phyloP scores from a whole-genome alignment of 2,888 invertebrate species.

The Cephus pygmeus region DNA sequence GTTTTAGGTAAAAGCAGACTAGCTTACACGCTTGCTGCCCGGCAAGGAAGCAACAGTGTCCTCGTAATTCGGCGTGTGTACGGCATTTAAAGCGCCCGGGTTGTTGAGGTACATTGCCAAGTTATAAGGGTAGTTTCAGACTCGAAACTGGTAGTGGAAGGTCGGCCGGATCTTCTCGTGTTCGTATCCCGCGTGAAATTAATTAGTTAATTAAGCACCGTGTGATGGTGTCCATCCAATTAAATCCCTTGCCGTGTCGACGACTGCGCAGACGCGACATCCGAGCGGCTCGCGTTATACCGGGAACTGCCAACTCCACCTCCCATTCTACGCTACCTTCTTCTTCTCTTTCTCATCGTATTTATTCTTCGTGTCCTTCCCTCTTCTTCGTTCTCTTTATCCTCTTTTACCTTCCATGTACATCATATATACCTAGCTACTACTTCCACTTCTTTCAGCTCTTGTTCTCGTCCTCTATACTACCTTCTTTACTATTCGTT shows the following conservation, averaged over 20 bases:
- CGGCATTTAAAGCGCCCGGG: not conserved
- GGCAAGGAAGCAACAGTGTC: not conserved
- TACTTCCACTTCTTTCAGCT: conserved; percentile 14
- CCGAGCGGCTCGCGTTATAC: conserved; percentile 43
- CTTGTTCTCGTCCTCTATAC: not conserved
- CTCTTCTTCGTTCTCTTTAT: conserved; percentile 13
- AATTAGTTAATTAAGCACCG: conserved; percentile 64
- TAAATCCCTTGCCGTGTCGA: conserved; percentile 53
- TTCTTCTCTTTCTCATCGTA: conserved; percentile 1
- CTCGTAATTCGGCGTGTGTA: not conserved
- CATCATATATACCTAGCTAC: not conserved
- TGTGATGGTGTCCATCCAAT: conserved; percentile 61
- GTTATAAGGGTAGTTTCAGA: conserved; percentile 1
- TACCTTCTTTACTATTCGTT: not conserved
- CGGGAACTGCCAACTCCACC: conserved; percentile 31
- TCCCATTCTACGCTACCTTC: conserved; percentile 10
- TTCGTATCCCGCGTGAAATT: conserved; percentile 57
- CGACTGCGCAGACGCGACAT: conserved; percentile 49
- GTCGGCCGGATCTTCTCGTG: conserved; percentile 39
- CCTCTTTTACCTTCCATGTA: not conserved
- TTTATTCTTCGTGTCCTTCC: not conserved
- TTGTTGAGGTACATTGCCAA: not conserved
- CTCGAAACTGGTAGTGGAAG: not conserved
- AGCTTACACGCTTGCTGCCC: not conserved
- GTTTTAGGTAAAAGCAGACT: not conserved